Evolutionary conservation across 2,113 vertebrate genomes (phyloP).

Genomic region (Caracal caracal): DNA sequence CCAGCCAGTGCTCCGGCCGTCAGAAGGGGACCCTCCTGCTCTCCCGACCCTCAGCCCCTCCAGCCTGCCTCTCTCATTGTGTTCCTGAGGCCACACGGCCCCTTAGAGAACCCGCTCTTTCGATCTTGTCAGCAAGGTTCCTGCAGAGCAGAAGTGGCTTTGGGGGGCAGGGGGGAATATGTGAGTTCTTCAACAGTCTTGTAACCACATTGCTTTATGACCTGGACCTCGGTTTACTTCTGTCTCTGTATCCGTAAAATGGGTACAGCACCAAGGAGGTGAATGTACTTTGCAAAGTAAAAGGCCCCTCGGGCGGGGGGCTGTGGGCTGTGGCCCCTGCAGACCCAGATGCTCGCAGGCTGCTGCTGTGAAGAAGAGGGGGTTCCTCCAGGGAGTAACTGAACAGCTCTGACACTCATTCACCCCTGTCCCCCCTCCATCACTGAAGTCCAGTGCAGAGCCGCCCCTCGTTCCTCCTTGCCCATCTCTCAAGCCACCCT

Average conservation of each 20-base stretch:
- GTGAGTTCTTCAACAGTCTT: too few species aligned
- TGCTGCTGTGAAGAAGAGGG: background rate
- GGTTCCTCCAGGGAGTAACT: background rate
- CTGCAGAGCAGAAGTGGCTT: rapidly evolving
- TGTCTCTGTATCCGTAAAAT: background rate
- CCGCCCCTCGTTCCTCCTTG: background rate
- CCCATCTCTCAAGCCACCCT: background rate
- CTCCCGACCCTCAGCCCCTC: too few species aligned
- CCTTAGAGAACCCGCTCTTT: background rate
- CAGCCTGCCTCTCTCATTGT: background rate
- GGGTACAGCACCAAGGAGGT: background rate
- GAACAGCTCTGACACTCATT: background rate
- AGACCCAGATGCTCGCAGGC: background rate
- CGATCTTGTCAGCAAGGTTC: background rate
- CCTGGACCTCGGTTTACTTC: background rate
- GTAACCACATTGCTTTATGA: background rate
- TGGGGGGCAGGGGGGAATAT: rapidly evolving
- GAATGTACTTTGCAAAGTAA: background rate
- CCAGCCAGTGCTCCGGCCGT: rapidly evolving
- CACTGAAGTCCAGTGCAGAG: background rate
- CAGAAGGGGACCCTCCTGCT: rapidly evolving
- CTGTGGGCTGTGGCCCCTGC: too few species aligned
- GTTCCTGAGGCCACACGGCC: background rate
- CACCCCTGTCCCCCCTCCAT: background rate
- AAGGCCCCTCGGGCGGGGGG: background rate